Evolutionary conservation across 2,797 vertebrate genomes (phyloP).

Genomic region (Melanotaenia parkinsoni): DNA sequence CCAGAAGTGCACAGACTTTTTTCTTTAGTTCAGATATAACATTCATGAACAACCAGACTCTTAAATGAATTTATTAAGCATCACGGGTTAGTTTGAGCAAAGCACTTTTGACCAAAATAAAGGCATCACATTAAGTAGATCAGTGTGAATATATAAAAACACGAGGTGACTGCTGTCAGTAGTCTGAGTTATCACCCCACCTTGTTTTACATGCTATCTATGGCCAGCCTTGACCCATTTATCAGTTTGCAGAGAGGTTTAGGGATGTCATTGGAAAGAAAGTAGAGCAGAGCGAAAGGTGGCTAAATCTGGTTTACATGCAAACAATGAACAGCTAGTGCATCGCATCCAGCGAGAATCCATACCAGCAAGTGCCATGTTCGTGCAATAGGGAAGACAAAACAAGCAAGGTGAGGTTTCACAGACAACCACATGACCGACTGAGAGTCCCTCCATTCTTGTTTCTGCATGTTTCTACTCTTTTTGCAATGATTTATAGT

Average conservation of each 20-base stretch:
- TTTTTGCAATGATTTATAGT: slow-evolving; percentile 14
- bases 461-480: slow-evolving; percentile 11
- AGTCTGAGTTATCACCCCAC: slow-evolving; percentile 14
- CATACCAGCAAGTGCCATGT: slow-evolving; percentile 2
- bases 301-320: slow-evolving; percentile 2
- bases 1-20: too few relatives aligned
- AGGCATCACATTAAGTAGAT: not conserved
- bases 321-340: slow-evolving; percentile 9
- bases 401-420: slow-evolving; percentile 12
- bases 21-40: not conserved
- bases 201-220: slow-evolving; percentile 7
- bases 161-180: not conserved
- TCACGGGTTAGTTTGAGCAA: not conserved
- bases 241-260: slow-evolving; percentile 13
- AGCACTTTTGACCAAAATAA: not conserved
- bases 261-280: slow-evolving; percentile 5
- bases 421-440: slow-evolving; percentile 8
- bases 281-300: slow-evolving; percentile 6
- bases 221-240: slow-evolving; percentile 37
- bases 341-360: not conserved
- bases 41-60: not conserved
- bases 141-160: slow-evolving; percentile 1
- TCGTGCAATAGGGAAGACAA: not conserved
- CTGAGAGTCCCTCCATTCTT: not conserved
- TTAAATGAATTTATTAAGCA: not conserved